Conservation (phyloP, 2,797 vertebrate genomes). For the Coccyzus lansbergi region DNA sequence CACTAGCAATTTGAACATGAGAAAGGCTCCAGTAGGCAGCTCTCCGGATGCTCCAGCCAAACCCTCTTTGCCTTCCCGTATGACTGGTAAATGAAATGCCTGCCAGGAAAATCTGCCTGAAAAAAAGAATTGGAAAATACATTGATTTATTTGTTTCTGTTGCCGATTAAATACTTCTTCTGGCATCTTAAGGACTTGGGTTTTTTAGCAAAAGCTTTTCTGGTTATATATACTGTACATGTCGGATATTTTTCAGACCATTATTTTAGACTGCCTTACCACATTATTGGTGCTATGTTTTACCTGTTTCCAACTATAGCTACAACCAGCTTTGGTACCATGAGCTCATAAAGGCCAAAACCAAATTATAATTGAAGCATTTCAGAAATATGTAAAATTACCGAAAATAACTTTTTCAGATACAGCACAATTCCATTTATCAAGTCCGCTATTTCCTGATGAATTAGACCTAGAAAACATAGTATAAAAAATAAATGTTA, state of each 20-base stretch:
- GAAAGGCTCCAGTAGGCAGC: background rate
- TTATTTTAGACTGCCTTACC: background rate
- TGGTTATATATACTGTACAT: background rate
- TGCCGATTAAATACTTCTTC: background rate
- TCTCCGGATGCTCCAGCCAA: background rate
- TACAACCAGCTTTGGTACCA: too few relatives aligned
- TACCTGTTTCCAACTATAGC: too few relatives aligned
- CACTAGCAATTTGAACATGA: background rate
- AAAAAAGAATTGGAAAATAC: background rate
- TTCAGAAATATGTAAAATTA: too few relatives aligned
- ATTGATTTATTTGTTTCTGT: background rate
- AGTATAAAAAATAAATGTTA: background rate
- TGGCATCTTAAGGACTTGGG: background rate
- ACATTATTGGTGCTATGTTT: background rate
- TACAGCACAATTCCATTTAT: too few relatives aligned
- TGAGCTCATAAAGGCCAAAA: too few relatives aligned
- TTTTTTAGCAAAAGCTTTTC: background rate
- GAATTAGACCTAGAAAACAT: rapidly evolving
- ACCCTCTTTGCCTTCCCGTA: background rate
- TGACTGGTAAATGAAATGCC: background rate
- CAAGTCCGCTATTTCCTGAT: too few relatives aligned
- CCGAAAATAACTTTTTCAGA: too few relatives aligned
- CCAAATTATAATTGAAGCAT: too few relatives aligned
- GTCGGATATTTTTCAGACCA: background rate
- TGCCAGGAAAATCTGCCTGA: background rate